Percentiles rank a stretch among this genome's conserved stretches.
Evolutionary conservation across 2,888 invertebrate genomes (phyloP).

Genomic region (Nephrotoma appendiculata): DNA sequence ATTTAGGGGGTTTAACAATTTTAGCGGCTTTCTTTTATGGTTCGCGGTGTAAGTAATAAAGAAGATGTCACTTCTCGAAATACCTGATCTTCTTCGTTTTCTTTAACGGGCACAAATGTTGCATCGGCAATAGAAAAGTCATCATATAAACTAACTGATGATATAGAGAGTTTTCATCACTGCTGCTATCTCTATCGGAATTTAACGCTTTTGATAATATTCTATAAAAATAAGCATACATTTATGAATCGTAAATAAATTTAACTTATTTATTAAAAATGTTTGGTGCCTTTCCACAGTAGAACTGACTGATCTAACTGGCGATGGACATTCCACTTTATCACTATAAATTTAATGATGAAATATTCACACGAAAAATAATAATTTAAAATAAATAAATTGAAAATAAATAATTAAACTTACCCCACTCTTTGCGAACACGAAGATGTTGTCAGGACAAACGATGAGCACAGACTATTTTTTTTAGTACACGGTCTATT

Average conservation of each 20-base stretch:
- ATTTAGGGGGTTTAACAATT: background rate
- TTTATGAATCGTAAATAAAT: background rate
- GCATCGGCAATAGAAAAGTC: background rate
- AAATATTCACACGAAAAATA: too few relatives aligned
- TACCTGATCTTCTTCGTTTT: background rate
- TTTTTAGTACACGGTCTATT: too few relatives aligned
- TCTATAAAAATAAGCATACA: background rate
- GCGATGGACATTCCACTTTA: too few relatives aligned
- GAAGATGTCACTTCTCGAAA: background rate
- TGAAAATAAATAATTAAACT: too few relatives aligned
- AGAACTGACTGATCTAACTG: too few relatives aligned
- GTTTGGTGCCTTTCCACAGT: background rate
- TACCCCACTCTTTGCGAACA: too few relatives aligned
- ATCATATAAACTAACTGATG: background rate
- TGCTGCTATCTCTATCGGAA: background rate
- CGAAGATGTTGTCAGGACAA: too few relatives aligned
- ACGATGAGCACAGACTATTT: too few relatives aligned
- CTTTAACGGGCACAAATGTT: background rate
- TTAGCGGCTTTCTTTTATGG: too few relatives aligned
- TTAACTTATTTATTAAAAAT: background rate
- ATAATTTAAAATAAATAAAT: too few relatives aligned
- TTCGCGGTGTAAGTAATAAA: too few relatives aligned
- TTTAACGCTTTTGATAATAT: background rate
- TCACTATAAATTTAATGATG: too few relatives aligned
- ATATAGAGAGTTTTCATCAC: background rate